Evolutionary conservation across 2,888 invertebrate genomes (phyloP), one percentile per base, ranked within the genome.

Genomic region (Napeogenes inachia): DNA sequence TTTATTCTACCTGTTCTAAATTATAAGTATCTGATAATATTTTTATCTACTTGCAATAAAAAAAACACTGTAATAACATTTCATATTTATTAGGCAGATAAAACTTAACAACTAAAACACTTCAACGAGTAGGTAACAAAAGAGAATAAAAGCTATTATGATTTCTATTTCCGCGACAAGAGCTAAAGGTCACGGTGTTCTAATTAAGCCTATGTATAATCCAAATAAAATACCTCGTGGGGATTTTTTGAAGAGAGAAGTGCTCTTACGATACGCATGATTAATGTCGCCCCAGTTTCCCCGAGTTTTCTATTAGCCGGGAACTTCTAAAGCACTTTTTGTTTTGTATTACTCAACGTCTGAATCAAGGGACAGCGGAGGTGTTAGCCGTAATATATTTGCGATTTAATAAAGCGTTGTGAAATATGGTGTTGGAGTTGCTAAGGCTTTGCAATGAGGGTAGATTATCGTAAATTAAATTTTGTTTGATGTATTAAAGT

Each of bases 301-400:
- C 64, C 65, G 70, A 71, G 67, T 70, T 72, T 73, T 71, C 71
- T 73, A 71, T 71, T 69, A 72, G 62, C 64, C 57, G 54, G 60
- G 58, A 71, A 74, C 68, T 73, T 73, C 72, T 60, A 62, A 58
- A 70, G 64, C 64, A 62, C 68, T 71, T 75, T 71, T 73, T 71
- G 71, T 73, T 72, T 71, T 70, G 66, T 71, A 70, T 72, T 68
- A 64, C 68, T 70, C 71, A 68, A 68, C 65, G 68, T 69, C 67
- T 62, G 54, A 47, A 61, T 54, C 57, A 56, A 59, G 50, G 50
- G 57, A 56, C 56, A 47, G 10, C 54, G 30, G 8, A 59, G 54
- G 61, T 54, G 61, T 54, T n/a, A 50, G 45, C 35, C 33, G 56
- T 38, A 21, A 61, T 61, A 59, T 61, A 61, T 64, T 59, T 54